These are phyloP conservation scores for Barbus barbus DNA, from an alignment of 2,113 vertebrate species.

Conservation along the genomic window DNA sequence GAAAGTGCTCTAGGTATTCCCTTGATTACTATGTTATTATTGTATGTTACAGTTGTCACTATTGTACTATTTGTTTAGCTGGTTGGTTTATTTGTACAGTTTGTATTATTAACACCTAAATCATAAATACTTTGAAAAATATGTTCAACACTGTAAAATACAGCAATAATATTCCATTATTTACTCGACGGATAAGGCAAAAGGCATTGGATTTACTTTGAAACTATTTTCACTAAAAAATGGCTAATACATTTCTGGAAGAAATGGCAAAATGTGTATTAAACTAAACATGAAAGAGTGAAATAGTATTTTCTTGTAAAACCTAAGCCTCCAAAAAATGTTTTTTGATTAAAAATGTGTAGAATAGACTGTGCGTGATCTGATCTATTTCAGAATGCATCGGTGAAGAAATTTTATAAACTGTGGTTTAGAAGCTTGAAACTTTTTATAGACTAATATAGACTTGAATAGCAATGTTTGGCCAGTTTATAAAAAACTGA, in stretches of 20 bases:
- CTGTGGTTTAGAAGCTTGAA: not conserved
- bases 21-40: not conserved
- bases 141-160: too few relatives aligned
- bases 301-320: too few relatives aligned
- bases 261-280: too few relatives aligned
- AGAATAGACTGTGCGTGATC: not conserved
- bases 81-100: not conserved
- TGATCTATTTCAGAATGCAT: not conserved
- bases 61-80: not conserved
- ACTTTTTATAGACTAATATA: not conserved
- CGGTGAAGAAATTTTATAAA: not conserved
- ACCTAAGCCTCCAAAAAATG: too few relatives aligned
- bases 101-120: not conserved
- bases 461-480: not conserved
- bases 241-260: too few relatives aligned
- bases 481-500: not conserved
- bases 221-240: too few relatives aligned
- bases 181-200: too few relatives aligned
- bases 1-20: not conserved
- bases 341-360: not conserved
- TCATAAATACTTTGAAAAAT: not conserved
- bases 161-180: too few relatives aligned
- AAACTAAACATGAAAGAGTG: too few relatives aligned
- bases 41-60: not conserved
- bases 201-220: too few relatives aligned